phyloP scores from a whole-genome alignment of 2,113 vertebrate genomes.

The Parus major region DNA sequence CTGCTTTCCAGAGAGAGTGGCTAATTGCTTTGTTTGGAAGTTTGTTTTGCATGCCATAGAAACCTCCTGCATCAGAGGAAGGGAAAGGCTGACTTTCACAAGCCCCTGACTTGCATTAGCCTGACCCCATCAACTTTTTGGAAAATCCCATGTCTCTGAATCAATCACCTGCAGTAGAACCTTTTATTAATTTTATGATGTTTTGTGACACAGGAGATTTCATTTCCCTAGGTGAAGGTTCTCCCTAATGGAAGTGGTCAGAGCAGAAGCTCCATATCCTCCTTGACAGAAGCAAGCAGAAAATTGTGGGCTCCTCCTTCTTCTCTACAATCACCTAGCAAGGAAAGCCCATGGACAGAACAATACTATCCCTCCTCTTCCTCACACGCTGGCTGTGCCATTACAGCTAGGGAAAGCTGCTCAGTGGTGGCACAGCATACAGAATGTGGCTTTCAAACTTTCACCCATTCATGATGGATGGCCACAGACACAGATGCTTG shows the following conservation, averaged over 20 bases:
- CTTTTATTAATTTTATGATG: background rate
- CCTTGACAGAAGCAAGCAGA: background rate
- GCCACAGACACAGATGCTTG: background rate
- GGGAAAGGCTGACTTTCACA: background rate
- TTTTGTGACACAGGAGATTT: background rate
- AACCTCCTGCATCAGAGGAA: background rate
- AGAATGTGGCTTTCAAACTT: background rate
- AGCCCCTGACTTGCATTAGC: background rate
- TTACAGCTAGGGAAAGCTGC: background rate
- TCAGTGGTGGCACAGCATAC: background rate
- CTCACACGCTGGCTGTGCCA: background rate
- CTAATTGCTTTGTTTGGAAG: background rate
- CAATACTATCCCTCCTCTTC: background rate
- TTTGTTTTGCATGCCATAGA: background rate
- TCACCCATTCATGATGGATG: background rate
- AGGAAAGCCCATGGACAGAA: background rate
- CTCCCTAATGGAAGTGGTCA: background rate
- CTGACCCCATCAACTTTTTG: background rate
- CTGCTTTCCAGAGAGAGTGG: background rate
- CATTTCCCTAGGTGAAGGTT: background rate
- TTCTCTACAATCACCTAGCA: background rate
- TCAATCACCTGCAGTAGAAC: background rate
- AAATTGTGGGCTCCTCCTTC: background rate
- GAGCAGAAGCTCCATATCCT: background rate
- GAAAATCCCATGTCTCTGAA: background rate